Base-by-base conservation (phyloP, 2,113 vertebrate genomes). In the Candoia aspera region DNA sequence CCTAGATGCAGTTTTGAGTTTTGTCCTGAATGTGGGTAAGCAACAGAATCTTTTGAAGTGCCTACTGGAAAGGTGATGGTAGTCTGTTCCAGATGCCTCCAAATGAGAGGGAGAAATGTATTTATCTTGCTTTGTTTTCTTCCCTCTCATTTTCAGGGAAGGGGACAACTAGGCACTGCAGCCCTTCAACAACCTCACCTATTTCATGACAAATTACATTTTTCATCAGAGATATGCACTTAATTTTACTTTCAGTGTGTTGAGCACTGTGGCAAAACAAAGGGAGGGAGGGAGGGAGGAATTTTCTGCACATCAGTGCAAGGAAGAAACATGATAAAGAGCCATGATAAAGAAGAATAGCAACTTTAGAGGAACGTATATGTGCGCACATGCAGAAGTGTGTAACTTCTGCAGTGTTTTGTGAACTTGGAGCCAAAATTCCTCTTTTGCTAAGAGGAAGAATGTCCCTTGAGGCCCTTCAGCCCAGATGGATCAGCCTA, bases 201-300 rank as follows among this genome's bases (percentile, higher is more conserved):
- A 10, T 29, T 37, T 37, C 49, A 33, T 5, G 42, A 26, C 9
- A 29, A 26, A 64, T 29, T 24, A 46, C 42, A 26, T 54, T 64
- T 42, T 24, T 57, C 60, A 68, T 55, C 15, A n/a, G 5, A 4
- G n/a, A 29, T 15, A 3, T 68, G 58, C 46, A 24, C 84, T 54
- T 86, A 42, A 91, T 87, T 29, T 87, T 57, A 23, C 49, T 11
- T 23, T 87, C n/a, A 1, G 6, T 26, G 1, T 62, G 59, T 64
- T 13, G 64, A 83, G 1, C 0, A 86, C 37, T 92, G 91, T 92
- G 24, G 55, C 93, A n/a, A 87, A 92, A 93, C 90, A 33, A 21
- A 62, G 11, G 53, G 11, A 58, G 90, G 84, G 54, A 59, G 58
- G 6, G 23, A 59, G 58, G 21, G 23, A 59, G 19, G 58, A 59